Percentiles rank a stretch among this genome's conserved stretches.
These are phyloP conservation scores for Xenopus petersii DNA, from an alignment of 2,797 vertebrate genomes.

Conservation along the genomic window DNA sequence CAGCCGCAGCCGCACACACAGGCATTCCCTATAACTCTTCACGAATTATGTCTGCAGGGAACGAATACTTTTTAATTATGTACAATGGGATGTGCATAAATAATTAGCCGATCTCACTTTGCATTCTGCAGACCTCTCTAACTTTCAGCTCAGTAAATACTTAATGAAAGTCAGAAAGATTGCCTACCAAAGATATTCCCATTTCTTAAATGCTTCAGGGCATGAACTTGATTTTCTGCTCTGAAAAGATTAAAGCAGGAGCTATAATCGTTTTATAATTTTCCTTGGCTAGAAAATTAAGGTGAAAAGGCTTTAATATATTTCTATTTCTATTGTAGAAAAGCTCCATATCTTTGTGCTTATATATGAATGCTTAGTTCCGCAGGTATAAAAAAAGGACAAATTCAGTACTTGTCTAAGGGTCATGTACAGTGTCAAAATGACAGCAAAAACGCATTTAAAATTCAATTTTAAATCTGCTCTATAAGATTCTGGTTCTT, in stretches of 20 bases:
- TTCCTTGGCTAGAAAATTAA: constrained; percentile 19
- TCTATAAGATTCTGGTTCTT: too few relatives aligned
- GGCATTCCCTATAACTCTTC: constrained; percentile 38
- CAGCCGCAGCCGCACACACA: constrained; percentile 12
- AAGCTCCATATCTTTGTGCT: too few relatives aligned
- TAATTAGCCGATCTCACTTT: constrained; percentile 52
- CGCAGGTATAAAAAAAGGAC: too few relatives aligned
- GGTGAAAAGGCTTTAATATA: not conserved
- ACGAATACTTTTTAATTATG: constrained; percentile 42
- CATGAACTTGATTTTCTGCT: constrained; percentile 45
- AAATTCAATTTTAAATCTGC: too few relatives aligned
- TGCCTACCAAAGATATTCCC: constrained; percentile 56
- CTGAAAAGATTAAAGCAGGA: constrained; percentile 31
- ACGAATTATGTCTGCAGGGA: constrained; percentile 27
- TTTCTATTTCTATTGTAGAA: not conserved
- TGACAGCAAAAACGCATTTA: not conserved
- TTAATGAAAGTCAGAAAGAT: constrained; percentile 70
- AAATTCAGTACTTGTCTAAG: too few relatives aligned
- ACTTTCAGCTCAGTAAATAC: constrained; percentile 60
- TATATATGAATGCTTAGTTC: too few relatives aligned
- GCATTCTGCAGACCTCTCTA: constrained; percentile 59
- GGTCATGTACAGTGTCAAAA: too few relatives aligned
- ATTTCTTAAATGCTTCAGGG: constrained; percentile 45
- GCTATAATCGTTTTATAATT: constrained; percentile 26
- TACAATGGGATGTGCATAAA: constrained; percentile 48